Conservation (phyloP, 2,113 vertebrate genomes). For the Gymnarchus niloticus region DNA sequence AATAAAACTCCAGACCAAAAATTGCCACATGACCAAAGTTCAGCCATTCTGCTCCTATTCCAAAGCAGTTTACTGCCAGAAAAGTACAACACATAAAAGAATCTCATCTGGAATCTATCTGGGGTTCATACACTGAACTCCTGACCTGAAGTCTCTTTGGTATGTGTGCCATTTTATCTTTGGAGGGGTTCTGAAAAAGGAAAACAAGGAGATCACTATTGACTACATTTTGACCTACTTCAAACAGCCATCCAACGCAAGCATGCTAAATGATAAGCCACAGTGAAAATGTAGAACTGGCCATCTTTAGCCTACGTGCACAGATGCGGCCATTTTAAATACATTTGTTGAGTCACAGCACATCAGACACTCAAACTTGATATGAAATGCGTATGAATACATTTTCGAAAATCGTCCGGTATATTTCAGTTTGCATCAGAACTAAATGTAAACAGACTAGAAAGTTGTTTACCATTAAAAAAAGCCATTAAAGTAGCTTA, state of each 20-base stretch:
- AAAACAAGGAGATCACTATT: neutral
- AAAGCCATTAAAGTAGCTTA: neutral
- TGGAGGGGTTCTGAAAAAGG: neutral
- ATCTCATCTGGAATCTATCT: neutral
- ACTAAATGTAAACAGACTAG: too few species aligned
- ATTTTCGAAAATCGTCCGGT: neutral
- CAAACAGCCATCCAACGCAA: neutral
- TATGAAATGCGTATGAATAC: too few species aligned
- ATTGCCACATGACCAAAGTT: neutral
- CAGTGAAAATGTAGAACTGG: neutral
- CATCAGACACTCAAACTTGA: neutral
- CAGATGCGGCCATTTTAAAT: neutral
- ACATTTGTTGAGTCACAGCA: neutral
- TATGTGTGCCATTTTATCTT: neutral
- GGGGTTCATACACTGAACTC: neutral
- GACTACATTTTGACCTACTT: neutral
- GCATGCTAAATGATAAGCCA: too few species aligned
- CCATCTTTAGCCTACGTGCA: neutral
- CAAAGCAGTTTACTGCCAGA: neutral
- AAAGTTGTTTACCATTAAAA: neutral
- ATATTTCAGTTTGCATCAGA: neutral
- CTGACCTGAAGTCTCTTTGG: neutral
- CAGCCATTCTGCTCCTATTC: neutral
- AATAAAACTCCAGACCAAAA: neutral
- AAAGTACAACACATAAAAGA: neutral